phyloP scores from a whole-genome alignment of 2,888 invertebrate genomes.

The Isoperla grammatica region DNA sequence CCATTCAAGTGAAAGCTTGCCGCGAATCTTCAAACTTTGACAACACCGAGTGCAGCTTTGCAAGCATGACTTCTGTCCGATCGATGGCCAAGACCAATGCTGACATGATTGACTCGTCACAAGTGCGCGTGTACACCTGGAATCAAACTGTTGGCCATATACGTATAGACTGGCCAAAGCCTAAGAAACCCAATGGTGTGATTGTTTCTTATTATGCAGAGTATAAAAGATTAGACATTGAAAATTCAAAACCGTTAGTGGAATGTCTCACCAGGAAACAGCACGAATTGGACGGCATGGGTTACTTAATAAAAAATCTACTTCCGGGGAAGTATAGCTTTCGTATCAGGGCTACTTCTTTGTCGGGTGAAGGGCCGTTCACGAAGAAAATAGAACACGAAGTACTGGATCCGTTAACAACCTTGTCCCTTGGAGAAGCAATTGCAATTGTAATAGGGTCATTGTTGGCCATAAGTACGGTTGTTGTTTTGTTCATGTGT shows the following conservation, averaged over 20 bases:
- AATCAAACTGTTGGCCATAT: slow-evolving; percentile 22
- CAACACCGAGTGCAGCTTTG: slow-evolving; percentile 45
- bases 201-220: slow-evolving; percentile 58
- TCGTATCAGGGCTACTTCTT: slow-evolving; percentile 66
- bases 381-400: background rate
- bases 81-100: slow-evolving; percentile 45
- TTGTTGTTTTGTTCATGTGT: background rate
- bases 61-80: slow-evolving; percentile 45
- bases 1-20: slow-evolving; percentile 56
- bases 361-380: slow-evolving; percentile 60
- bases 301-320: slow-evolving; percentile 40
- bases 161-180: slow-evolving; percentile 52
- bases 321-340: slow-evolving; percentile 78
- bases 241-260: slow-evolving; percentile 33
- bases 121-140: slow-evolving; percentile 35
- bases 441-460: background rate
- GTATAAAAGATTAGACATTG: slow-evolving; percentile 39
- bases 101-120: slow-evolving; percentile 41
- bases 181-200: slow-evolving; percentile 57
- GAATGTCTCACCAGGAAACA: slow-evolving; percentile 48
- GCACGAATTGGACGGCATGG: slow-evolving; percentile 27
- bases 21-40: slow-evolving; percentile 41
- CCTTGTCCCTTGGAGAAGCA: background rate
- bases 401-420: background rate
- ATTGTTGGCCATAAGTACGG: background rate